These are phyloP conservation scores for Lacerta viridis DNA, from an alignment of 2,797 vertebrate species.

Conservation along the genomic window DNA sequence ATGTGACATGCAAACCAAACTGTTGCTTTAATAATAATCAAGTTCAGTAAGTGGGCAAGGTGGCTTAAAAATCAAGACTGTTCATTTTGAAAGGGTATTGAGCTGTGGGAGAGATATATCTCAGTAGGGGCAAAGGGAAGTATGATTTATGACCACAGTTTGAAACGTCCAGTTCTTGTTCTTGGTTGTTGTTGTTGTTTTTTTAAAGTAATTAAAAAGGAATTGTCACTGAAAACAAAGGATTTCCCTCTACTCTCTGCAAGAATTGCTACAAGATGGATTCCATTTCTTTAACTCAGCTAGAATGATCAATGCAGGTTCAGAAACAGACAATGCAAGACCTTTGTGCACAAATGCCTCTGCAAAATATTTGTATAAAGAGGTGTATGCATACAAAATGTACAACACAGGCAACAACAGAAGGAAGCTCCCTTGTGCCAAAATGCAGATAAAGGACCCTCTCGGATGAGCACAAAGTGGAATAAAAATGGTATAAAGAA, in stretches of 20 bases:
- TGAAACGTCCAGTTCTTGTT: conserved; percentile 72
- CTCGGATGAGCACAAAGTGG: background rate
- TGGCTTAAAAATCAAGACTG: conserved; percentile 47
- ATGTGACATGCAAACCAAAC: too few relatives aligned
- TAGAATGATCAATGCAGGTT: conserved; percentile 54
- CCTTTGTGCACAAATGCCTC: conserved; percentile 8
- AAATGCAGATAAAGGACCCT: background rate
- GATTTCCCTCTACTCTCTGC: conserved; percentile 31
- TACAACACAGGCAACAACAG: background rate
- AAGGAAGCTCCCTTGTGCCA: background rate
- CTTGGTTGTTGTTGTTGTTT: background rate
- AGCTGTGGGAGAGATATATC: too few relatives aligned
- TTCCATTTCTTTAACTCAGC: conserved; percentile 65
- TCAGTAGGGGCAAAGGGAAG: conserved; percentile 30
- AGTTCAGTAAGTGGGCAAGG: conserved; percentile 47
- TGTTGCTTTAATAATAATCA: background rate
- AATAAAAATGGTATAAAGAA: conserved; percentile 5
- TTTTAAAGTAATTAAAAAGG: conserved; percentile 44
- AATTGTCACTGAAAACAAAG: conserved; percentile 52
- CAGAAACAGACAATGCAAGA: conserved; percentile 53
- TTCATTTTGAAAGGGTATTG: conserved; percentile 37
- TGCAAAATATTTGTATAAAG: conserved; percentile 5
- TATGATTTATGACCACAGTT: conserved; percentile 52
- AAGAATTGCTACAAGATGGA: conserved; percentile 48
- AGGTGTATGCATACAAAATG: background rate